Evolutionary conservation across 2,113 vertebrate species (phyloP), one percentile per base, ranked within the genome.

Genomic region (Nematolebias whitei): DNA sequence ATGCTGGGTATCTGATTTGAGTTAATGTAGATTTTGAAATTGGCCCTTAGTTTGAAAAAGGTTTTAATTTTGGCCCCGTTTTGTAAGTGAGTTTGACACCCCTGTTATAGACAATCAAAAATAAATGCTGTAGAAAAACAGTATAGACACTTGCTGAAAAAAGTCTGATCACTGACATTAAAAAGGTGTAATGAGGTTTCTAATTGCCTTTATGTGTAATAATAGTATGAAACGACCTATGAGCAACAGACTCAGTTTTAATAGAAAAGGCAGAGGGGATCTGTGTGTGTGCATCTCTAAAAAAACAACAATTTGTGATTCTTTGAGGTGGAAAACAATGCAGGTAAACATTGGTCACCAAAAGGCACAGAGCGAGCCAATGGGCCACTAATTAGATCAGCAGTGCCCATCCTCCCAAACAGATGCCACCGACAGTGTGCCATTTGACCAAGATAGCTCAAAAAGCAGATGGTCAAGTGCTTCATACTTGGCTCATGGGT

Each of bases 381-480:
- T 19, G 26, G 12, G 52, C 12, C 52, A 54, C 52, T 38, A 54
- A 38, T 54, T 19, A 54, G 52, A 54, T 29, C 52, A 54, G 52
- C 16, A 14, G 52, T 54, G 52, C 12, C n/a, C 52, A 35, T 60
- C 24, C 43, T 47, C 12, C n/a, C 15, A 47, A 59, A 60, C 43
- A 19, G 18, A 60, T 32, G n/a, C 26, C 18, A 60, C 24, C 16
- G 26, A 32, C 43, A 43, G 39, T 24, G 55, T 29, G n/a, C 52
- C 18, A 32, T n/a, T 47, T 32, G 18, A 32, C 24, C 18, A 10
- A 45, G 9, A 19, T 29, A 19, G 43, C 43, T 19, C 16, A 13
- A 60, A 32, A 44, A 59, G 14, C 56, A 44, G 56, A 59, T 44
- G 18, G 24, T 13, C 18, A 19, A 14, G 18, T 60, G 57, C 41